Conservation (phyloP, 2,888 invertebrate genomes). For the Eledona agricola region DNA sequence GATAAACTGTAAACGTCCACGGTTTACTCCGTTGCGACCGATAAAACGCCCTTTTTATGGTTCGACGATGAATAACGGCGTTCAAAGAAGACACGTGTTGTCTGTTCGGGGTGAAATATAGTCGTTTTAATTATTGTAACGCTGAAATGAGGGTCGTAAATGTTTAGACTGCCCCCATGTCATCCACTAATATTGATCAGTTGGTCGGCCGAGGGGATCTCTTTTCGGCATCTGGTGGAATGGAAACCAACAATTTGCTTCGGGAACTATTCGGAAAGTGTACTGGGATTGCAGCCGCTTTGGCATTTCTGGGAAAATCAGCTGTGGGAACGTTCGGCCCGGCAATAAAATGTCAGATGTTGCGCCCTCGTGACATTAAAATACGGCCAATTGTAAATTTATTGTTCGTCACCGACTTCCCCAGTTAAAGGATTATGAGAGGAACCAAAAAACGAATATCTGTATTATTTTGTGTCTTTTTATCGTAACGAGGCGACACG, state of each 20-base stretch:
- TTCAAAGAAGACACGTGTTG: slow-evolving; percentile 26
- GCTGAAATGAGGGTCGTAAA: slow-evolving; percentile 28
- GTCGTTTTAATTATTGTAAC: slow-evolving; percentile 27
- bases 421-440: too few relatives aligned
- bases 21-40: slow-evolving; percentile 1
- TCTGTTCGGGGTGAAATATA: slow-evolving; percentile 3
- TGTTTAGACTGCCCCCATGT: slow-evolving; percentile 31
- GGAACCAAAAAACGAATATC: too few relatives aligned
- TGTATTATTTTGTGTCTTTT: too few relatives aligned
- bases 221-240: slow-evolving; percentile 7
- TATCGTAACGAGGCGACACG: too few relatives aligned
- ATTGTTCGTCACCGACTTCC: too few relatives aligned
- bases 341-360: too few relatives aligned
- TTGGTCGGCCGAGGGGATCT: slow-evolving; percentile 28
- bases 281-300: neutral
- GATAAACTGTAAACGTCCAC: slow-evolving; percentile 15
- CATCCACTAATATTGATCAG: slow-evolving; percentile 37
- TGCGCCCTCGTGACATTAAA: too few relatives aligned
- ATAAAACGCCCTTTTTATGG: slow-evolving; percentile 11
- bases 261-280: slow-evolving; percentile 4
- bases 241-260: slow-evolving; percentile 1
- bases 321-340: too few relatives aligned
- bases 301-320: too few relatives aligned
- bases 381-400: too few relatives aligned
- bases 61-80: slow-evolving; percentile 8